A percentile compares a stretch with the other conserved stretches of the same genome.
These are phyloP conservation scores for Orchestes rusci DNA, from an alignment of 2,888 invertebrate genomes.

Conservation along the genomic window DNA sequence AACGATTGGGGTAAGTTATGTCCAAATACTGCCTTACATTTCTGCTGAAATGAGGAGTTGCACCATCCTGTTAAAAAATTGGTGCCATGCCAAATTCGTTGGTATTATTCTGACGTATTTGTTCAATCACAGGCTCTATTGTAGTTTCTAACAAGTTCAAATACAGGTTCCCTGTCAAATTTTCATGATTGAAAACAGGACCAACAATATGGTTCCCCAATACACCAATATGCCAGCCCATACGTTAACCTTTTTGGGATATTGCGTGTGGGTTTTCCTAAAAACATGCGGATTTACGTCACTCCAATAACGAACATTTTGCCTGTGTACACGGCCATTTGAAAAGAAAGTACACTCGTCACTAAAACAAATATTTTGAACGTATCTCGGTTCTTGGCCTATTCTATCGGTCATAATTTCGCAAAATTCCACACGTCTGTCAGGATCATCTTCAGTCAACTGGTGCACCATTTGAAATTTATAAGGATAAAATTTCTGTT, in stretches of 20 bases:
- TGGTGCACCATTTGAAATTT: neutral
- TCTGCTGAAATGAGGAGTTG: neutral
- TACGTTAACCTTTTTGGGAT: slow-evolving; percentile 5
- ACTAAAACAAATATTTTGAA: neutral
- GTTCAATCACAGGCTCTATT: too few relatives aligned
- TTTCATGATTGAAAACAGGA: too few relatives aligned
- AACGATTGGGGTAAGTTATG: neutral
- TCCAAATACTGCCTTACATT: neutral
- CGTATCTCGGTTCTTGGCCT: neutral
- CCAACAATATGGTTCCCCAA: too few relatives aligned
- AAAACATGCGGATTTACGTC: neutral
- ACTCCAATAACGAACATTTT: neutral
- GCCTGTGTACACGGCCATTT: neutral
- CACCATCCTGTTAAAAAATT: neutral
- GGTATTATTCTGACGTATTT: too few relatives aligned
- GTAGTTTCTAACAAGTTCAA: too few relatives aligned
- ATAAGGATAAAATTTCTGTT: neutral
- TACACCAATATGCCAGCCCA: slow-evolving; percentile 3
- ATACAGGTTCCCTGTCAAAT: too few relatives aligned
- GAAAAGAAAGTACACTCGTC: neutral
- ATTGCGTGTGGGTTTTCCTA: neutral
- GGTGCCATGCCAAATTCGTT: too few relatives aligned
- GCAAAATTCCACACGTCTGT: neutral
- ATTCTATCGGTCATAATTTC: neutral
- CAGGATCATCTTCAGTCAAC: neutral